These are phyloP conservation scores for Propithecus perrieri DNA, from an alignment of 2,797 vertebrate genomes.

Conservation along the genomic window DNA sequence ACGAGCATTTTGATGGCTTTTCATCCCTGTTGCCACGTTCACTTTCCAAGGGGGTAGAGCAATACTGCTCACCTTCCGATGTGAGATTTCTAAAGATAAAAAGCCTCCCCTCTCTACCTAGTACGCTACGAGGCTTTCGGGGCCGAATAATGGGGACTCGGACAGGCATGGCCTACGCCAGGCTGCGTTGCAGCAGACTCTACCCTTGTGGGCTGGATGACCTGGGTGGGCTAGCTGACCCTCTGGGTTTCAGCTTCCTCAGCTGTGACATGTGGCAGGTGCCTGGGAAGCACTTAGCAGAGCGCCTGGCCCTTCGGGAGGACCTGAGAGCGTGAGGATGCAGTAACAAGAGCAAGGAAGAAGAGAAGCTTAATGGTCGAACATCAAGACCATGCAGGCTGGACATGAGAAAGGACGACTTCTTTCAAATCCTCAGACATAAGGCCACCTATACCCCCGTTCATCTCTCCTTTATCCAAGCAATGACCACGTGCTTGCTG, in stretches of 20 bases:
- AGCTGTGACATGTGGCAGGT: accelerated
- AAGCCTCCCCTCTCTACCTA: neutral
- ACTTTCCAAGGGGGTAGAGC: neutral
- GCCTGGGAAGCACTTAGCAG: accelerated
- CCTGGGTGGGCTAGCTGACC: accelerated
- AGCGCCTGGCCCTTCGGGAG: neutral
- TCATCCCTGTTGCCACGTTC: neutral
- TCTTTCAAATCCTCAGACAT: neutral
- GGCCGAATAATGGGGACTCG: accelerated
- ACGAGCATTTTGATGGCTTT: accelerated
- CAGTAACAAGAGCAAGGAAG: too few species aligned
- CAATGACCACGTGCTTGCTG: neutral
- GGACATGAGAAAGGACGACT: neutral
- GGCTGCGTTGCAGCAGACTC: accelerated
- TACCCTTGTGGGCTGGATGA: neutral
- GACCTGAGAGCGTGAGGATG: neutral
- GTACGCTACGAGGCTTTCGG: neutral
- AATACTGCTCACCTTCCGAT: neutral
- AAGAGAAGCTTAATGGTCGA: accelerated
- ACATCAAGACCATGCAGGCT: neutral
- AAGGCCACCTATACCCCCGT: accelerated
- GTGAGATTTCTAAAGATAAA: neutral
- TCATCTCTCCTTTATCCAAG: neutral
- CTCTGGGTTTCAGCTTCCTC: neutral
- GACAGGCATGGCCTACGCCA: neutral